These are phyloP conservation scores for Cordylochernes scorpioides DNA, from an alignment of 2,888 invertebrate species.

Conservation along the genomic window DNA sequence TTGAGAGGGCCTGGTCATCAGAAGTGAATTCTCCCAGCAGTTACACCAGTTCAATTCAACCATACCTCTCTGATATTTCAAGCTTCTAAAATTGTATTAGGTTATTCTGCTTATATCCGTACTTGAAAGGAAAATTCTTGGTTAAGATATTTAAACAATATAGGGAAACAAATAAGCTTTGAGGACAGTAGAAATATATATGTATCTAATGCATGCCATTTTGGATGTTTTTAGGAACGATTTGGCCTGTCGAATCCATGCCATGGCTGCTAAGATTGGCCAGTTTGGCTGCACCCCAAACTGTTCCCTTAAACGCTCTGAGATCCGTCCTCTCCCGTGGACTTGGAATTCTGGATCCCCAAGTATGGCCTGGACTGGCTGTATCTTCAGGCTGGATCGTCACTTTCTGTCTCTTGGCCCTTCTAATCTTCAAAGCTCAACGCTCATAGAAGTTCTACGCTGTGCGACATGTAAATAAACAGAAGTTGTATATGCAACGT, in stretches of 20 bases:
- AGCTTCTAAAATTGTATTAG: too few species aligned
- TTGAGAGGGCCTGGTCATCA: too few species aligned
- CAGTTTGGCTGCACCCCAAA: constrained; percentile 45
- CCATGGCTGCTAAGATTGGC: constrained; percentile 48
- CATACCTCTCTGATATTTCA: too few species aligned
- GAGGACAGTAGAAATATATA: background rate
- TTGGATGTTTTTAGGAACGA: constrained; percentile 37
- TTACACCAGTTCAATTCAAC: too few species aligned
- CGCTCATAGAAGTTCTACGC: too few species aligned
- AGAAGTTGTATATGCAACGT: too few species aligned
- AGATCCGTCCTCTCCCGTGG: constrained; percentile 49
- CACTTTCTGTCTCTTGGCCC: constrained; percentile 11
- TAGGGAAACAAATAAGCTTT: background rate
- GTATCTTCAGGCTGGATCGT: constrained; percentile 51
- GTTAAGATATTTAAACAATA: background rate
- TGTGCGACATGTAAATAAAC: too few species aligned
- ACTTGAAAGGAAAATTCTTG: too few species aligned
- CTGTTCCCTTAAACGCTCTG: constrained; percentile 44
- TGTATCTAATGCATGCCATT: background rate
- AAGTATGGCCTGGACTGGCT: constrained; percentile 46
- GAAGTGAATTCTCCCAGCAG: too few species aligned
- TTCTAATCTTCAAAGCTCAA: constrained; percentile 8
- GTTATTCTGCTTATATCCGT: too few species aligned
- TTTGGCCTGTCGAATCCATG: constrained; percentile 92
- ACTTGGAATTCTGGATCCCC: constrained; percentile 34